Evolutionary conservation across 2,888 invertebrate species (phyloP).

Genomic region (Lithophane leautieri): DNA sequence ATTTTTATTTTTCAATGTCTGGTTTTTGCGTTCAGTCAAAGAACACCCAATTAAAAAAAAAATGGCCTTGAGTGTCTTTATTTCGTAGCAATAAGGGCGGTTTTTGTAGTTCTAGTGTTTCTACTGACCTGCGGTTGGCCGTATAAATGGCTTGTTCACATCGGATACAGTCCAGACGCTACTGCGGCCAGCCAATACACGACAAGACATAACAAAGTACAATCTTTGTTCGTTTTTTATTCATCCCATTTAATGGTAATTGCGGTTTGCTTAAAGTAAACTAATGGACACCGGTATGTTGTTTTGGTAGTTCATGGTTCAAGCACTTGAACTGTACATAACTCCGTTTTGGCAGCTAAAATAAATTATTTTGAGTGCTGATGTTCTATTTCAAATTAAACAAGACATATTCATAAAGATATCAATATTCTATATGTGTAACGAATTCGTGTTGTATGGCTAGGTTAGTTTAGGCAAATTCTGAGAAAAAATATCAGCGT

Average conservation of each 20-base stretch:
- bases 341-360: neutral
- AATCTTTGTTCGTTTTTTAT: neutral
- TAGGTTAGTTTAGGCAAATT: neutral
- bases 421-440: neutral
- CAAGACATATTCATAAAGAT: neutral
- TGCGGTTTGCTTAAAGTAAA: neutral
- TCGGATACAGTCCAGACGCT: neutral
- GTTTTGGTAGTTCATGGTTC: conserved; percentile 27
- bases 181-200: neutral
- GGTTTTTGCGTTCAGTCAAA: neutral
- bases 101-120: neutral
- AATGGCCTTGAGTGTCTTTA: neutral
- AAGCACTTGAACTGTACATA: neutral
- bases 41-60: neutral
- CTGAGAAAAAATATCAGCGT: neutral
- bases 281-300: neutral
- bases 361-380: neutral
- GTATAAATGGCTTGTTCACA: neutral
- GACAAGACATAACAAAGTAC: neutral
- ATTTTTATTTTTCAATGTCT: conserved; percentile 7
- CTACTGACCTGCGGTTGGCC: neutral
- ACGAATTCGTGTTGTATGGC: neutral
- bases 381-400: neutral
- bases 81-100: neutral
- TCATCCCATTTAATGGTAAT: conserved; percentile 3